Conservation (phyloP, 1,140 invertebrate species). For the Drosophila eugracilis region DNA sequence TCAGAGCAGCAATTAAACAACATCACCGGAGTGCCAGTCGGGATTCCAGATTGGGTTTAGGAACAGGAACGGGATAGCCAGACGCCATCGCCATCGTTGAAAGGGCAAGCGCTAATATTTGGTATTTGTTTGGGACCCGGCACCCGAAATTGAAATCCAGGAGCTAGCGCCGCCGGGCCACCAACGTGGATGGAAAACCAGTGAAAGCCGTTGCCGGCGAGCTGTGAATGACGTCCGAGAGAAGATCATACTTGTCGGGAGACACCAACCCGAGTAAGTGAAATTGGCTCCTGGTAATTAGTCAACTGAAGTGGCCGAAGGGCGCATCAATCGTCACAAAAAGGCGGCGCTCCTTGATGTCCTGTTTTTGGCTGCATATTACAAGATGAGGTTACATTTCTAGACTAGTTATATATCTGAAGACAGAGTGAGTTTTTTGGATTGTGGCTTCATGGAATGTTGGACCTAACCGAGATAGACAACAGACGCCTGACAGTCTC, state of each 20-base stretch:
- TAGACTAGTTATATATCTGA: no score
- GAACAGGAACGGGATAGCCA: conserved; percentile 12
- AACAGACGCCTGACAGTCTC: conserved; percentile 47
- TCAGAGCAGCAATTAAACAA: conserved; percentile 78
- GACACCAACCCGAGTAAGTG: conserved; percentile 4
- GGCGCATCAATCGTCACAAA: conserved; percentile 54
- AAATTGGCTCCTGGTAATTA: conserved; percentile 57
- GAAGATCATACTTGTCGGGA: conserved; percentile 18
- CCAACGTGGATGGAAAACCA: conserved; percentile 33
- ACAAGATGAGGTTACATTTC: no score
- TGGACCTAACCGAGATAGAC: conserved; percentile 2
- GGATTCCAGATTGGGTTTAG: neutral
- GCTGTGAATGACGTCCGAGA: conserved; percentile 40
- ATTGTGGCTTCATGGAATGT: neutral
- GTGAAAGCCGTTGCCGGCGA: conserved; percentile 12
- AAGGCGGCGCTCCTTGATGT: conserved; percentile 63
- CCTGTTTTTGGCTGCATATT: no score
- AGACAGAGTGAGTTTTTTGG: no score
- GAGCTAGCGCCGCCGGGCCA: conserved; percentile 37
- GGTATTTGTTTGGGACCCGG: conserved; percentile 74
- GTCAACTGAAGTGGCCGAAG: conserved; percentile 77
- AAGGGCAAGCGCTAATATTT: conserved; percentile 76
- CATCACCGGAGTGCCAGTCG: conserved; percentile 47
- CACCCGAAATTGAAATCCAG: conserved; percentile 36
- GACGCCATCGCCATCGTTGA: conserved; percentile 50